Evolutionary conservation across 2,113 vertebrate genomes (phyloP).

Genomic region (Zosterops japonicus): DNA sequence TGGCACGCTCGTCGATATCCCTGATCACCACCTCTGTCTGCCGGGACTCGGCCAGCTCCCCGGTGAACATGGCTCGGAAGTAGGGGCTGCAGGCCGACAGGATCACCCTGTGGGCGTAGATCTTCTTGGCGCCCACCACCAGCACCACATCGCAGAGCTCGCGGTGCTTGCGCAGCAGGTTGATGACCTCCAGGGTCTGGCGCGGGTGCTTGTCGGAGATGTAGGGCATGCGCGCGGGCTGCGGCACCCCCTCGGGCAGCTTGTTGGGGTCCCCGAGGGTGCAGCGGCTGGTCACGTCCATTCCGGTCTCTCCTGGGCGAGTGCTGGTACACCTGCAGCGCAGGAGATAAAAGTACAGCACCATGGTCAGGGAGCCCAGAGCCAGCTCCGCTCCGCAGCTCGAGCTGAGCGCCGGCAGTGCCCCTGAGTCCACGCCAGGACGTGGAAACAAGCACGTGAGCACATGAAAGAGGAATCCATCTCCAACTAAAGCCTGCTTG

Average conservation of each 20-base stretch:
- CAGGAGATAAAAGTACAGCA: background rate
- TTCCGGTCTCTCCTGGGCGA: conserved; percentile 95
- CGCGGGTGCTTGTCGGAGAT: conserved; percentile 98
- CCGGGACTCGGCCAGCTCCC: conserved; percentile 94
- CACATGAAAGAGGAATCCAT: background rate
- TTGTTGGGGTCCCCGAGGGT: conserved; percentile 99
- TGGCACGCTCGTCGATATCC: conserved; percentile 96
- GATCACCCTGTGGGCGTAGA: conserved; percentile 96
- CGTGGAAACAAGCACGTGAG: accelerated
- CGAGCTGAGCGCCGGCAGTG: accelerated
- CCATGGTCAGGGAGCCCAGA: background rate
- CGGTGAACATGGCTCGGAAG: conserved; percentile 98
- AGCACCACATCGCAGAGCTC: conserved; percentile 97
- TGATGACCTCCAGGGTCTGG: conserved; percentile 97
- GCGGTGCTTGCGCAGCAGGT: conserved; percentile 93
- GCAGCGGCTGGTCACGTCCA: conserved; percentile 98
- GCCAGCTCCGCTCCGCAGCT: background rate
- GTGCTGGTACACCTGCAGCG: conserved; percentile 85
- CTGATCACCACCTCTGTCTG: conserved; percentile 97
- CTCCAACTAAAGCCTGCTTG: background rate
- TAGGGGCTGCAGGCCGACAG: conserved; percentile 97
- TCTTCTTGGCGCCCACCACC: conserved; percentile 96
- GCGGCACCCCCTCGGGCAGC: conserved; percentile 95
- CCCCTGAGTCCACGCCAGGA: accelerated
- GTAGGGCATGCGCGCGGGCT: conserved; percentile 98